Evolutionary conservation across 2,888 invertebrate genomes (phyloP), one percentile per base, ranked within the genome.

Genomic region (Drosophila merina): DNA sequence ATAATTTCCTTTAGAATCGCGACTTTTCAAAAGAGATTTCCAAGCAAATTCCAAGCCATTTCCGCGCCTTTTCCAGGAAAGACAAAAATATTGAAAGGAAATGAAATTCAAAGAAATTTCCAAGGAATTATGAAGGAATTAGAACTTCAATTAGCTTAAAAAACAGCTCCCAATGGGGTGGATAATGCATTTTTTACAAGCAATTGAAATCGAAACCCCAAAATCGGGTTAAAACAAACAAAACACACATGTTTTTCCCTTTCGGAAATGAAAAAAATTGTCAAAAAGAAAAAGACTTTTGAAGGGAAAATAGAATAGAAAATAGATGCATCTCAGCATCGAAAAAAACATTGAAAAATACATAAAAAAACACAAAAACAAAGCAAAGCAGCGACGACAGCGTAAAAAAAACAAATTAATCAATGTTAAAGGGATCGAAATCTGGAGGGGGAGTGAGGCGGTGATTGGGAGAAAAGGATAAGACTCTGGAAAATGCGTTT

Each of bases 201-300:
- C 70, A 77, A 75, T 56, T 72, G 79, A 76, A 77, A 77, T 77
- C 63, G 77, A 76, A 73, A 79, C 74, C 79, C 7, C 38, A 79
- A 76, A 79, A 76, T 79, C 72, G 60, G 47, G 57, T 67, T 67
- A 71, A 76, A 66, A 49, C 60, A 70, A 62, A 74, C 70, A 70
- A 57, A 38, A 52, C 64, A 56, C 38, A 47, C n/a, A 12, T 49
- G 50, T 31, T 56, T 47, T 31, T 40, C 33, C 74, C 47, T 14
- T 42, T 31, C 47, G 42, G 20, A 20, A 58, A 54, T 60, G 64
- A 62, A 79, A 77, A 77, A 77, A 77, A 77, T 74, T 74, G 71
- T 79, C 80, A 77, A 79, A 75, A 57, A 45, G 14, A 14, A 28
- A 50, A 57, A 57, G 42, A 60, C 36, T 31, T 40, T 20, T 1